A percentile compares a stretch with the other conserved stretches of the same genome.
Conservation (phyloP, 2,113 vertebrate genomes). For the Herpailurus yagouaroundi region DNA sequence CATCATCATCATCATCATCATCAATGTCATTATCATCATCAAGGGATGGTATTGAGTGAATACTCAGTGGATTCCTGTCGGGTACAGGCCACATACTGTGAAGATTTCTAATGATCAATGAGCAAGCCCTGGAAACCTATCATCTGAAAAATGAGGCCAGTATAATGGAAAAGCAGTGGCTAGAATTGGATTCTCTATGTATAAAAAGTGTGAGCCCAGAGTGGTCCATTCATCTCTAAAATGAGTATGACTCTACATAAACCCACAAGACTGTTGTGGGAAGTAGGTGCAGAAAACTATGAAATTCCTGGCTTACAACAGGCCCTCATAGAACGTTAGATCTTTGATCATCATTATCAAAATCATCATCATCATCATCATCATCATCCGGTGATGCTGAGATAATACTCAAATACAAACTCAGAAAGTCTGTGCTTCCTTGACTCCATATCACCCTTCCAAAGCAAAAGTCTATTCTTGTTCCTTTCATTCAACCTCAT, state of each 20-base stretch:
- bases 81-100: not conserved
- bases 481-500: not conserved
- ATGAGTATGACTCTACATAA: not conserved
- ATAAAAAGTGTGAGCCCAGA: not conserved
- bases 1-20: not conserved
- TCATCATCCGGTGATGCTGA: not conserved
- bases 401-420: not conserved
- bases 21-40: not conserved
- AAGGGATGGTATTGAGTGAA: not conserved
- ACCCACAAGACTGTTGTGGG: not conserved
- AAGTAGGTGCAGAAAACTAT: not conserved
- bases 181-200: not conserved
- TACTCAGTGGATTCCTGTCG: not conserved
- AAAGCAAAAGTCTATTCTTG: not conserved
- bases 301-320: not conserved
- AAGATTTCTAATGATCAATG: constrained; percentile 9
- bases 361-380: not conserved
- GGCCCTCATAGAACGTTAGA: not conserved
- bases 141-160: not conserved
- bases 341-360: not conserved
- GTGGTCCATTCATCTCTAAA: constrained; percentile 6
- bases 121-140: not conserved
- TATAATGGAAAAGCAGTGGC: not conserved
- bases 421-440: not conserved
- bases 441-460: not conserved